Evolutionary conservation across 2,888 invertebrate genomes (phyloP).

Genomic region (Pardosa pseudoannulata): DNA sequence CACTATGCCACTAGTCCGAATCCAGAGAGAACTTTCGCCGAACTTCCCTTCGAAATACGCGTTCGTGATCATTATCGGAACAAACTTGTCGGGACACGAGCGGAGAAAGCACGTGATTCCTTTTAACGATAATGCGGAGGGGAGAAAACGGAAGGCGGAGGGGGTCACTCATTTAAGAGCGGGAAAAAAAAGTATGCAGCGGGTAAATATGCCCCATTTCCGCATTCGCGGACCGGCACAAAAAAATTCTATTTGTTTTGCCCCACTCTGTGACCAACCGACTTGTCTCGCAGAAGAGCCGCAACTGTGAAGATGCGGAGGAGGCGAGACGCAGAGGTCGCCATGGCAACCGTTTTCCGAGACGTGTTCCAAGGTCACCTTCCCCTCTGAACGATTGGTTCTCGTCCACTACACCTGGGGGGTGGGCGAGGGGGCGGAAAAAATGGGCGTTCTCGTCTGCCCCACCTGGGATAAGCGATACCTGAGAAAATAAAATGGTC

Average conservation of each 20-base stretch:
- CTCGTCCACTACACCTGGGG: slow-evolving; percentile 46
- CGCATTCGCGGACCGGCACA: neutral
- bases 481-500: neutral
- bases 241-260: neutral
- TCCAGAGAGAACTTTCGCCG: too few relatives aligned
- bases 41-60: too few relatives aligned
- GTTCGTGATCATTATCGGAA: neutral
- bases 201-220: neutral
- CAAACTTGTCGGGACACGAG: neutral
- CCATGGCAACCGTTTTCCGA: slow-evolving; percentile 43
- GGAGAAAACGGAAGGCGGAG: too few relatives aligned
- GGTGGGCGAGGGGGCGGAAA: slow-evolving; percentile 26
- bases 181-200: neutral
- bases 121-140: too few relatives aligned
- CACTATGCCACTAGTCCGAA: too few relatives aligned
- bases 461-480: neutral
- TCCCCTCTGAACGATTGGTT: slow-evolving; percentile 48
- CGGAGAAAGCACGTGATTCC: too few relatives aligned
- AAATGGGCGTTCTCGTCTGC: neutral
- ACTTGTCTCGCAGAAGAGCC: neutral
- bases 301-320: neutral
- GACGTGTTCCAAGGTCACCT: slow-evolving; percentile 34
- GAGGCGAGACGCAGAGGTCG: slow-evolving; percentile 12
- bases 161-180: neutral
- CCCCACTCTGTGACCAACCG: neutral